Percentiles rank a stretch among this genome's conserved stretches.
These are phyloP conservation scores for Nymphalis c-album DNA, from an alignment of 2,888 invertebrate genomes.

Conservation along the genomic window DNA sequence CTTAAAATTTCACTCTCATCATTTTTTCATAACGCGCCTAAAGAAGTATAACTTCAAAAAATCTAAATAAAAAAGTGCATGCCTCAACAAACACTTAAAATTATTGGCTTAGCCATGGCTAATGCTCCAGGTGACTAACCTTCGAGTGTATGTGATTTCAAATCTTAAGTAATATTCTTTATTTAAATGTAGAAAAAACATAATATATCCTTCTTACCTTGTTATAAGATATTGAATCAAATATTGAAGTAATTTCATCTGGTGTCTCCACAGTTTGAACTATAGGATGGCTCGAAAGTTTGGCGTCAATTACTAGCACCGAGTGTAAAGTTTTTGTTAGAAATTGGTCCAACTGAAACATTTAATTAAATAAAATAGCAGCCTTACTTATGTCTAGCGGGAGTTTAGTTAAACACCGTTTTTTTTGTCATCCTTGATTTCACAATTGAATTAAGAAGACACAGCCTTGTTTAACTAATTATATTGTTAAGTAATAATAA, in stretches of 20 bases:
- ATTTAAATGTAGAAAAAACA: too few species aligned
- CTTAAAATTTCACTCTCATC: too few species aligned
- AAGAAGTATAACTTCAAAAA: too few species aligned
- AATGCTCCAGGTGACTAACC: too few species aligned
- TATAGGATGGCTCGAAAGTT: slow-evolving; percentile 93
- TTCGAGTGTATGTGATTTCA: too few species aligned
- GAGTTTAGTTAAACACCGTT: too few species aligned
- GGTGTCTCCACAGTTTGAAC: slow-evolving; percentile 92
- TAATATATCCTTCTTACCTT: slow-evolving; percentile 82
- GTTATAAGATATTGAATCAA: slow-evolving; percentile 94
- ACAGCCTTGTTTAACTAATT: not conserved
- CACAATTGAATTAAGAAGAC: too few species aligned
- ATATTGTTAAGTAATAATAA: slow-evolving; percentile 1
- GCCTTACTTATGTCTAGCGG: too few species aligned
- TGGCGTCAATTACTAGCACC: slow-evolving; percentile 88
- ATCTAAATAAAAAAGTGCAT: too few species aligned
- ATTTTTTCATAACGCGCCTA: too few species aligned
- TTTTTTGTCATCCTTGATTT: too few species aligned
- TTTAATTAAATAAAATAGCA: not conserved
- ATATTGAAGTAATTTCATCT: slow-evolving; percentile 94
- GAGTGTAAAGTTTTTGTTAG: slow-evolving; percentile 85
- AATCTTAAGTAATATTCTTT: slow-evolving; percentile 3
- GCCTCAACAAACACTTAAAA: too few species aligned
- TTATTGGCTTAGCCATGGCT: not conserved
- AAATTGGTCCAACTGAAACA: slow-evolving; percentile 86